Evolutionary conservation across 2,888 invertebrate species (phyloP), one percentile per base, ranked within the genome.

Genomic region (Heliconius cydno): DNA sequence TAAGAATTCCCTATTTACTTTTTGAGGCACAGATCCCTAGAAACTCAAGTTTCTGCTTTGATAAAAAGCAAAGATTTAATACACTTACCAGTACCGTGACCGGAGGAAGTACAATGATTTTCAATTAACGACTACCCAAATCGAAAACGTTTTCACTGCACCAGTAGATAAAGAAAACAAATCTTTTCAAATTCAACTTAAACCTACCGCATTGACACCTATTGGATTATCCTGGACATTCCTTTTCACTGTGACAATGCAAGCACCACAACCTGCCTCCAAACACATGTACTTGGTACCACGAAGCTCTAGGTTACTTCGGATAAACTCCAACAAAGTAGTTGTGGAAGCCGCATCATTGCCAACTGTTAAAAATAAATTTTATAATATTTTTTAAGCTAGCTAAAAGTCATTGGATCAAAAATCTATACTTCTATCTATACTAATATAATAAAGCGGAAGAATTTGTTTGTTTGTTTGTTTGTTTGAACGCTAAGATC

Each of bases 281-380:
- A 93, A 91, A 83, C 97, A 97, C 96, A 96, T 96, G 76, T 91
- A 93, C 87, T 97, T 97, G 1, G 97, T 97, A 13, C 97, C 97
- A 12, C 93, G 95, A 6, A 97, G 88, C 71, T 95, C 91, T 2
- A 96, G 92, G 78, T 90, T 87, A 1, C 95, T 90, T 12, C 97
- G 92, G n/a, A 97, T 90, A 84, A 95, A 97, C 34, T 95, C 92
- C n/a, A 81, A 65, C 5, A 82, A 75, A 13, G 79, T 77, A 0
- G 76, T 78, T 6, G 66, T 52, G n/a, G 78, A 75, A 19, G 41
- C 34, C 9, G 63, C 60, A 57, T 79, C 78, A n/a, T 19, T 38
- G n/a, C 74, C 74, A 57, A 74, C 78, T 79, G 25, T 46, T n/a
- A 25, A 70, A 28, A 70, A 28, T 28, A 28, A 28, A 28, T 28